These are phyloP conservation scores for Dicycla oo DNA, from an alignment of 2,888 invertebrate genomes.

Conservation along the genomic window DNA sequence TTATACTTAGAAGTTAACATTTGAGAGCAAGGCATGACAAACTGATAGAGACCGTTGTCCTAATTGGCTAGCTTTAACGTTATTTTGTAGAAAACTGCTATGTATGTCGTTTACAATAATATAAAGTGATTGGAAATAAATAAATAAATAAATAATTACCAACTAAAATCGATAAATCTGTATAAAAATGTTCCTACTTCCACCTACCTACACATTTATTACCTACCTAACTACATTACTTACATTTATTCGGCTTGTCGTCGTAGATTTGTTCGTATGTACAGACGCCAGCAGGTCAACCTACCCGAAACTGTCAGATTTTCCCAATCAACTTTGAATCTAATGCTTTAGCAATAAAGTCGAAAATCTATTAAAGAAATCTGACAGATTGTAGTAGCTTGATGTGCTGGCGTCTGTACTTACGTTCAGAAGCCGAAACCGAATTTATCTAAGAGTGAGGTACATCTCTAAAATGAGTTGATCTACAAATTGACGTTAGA, in stretches of 20 bases:
- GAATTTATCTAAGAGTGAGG: neutral
- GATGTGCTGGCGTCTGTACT: no score
- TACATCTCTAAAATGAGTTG: neutral
- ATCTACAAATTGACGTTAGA: constrained; percentile 10
- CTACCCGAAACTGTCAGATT: no score
- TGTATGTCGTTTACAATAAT: neutral
- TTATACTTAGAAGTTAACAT: constrained; percentile 1
- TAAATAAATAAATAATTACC: neutral
- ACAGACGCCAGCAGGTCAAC: no score
- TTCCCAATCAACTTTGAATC: no score
- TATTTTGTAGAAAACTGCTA: constrained; percentile 21
- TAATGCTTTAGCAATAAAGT: no score
- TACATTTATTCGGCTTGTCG: neutral
- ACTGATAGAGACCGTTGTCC: neutral
- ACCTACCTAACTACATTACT: no score
- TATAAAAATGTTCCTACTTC: no score
- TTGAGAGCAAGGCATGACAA: constrained; percentile 67
- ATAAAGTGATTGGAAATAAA: neutral
- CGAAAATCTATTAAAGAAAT: no score
- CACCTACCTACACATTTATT: no score
- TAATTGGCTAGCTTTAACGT: neutral
- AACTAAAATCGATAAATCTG: neutral
- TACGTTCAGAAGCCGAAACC: constrained; percentile 16
- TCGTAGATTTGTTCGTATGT: neutral
- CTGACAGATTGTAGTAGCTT: no score